phyloP scores from a whole-genome alignment of 2,888 invertebrate genomes.

The Atrina japonica region DNA sequence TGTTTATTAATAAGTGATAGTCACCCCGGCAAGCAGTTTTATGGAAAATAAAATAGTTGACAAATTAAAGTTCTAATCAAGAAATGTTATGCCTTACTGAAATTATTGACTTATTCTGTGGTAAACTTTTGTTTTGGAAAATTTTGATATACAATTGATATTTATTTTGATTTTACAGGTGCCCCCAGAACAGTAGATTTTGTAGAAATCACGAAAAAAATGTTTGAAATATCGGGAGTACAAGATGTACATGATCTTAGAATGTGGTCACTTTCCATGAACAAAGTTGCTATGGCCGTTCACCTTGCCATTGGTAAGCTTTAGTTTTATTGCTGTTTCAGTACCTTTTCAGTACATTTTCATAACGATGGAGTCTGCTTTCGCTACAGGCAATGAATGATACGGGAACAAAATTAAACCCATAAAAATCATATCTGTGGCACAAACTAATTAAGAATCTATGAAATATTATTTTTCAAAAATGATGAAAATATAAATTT shows the following conservation, averaged over 20 bases:
- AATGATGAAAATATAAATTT: too few relatives aligned
- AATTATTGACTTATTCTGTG: background rate
- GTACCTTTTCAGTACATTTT: background rate
- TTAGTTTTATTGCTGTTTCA: conserved; percentile 53
- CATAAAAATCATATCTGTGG: too few relatives aligned
- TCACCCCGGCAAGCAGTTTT: background rate
- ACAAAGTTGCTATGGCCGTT: conserved; percentile 96
- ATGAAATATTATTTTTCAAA: too few relatives aligned
- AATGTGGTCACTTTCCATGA: conserved; percentile 98
- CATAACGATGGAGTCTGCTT: too few relatives aligned
- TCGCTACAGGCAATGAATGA: too few relatives aligned
- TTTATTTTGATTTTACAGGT: conserved; percentile 80
- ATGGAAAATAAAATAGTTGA: too few relatives aligned
- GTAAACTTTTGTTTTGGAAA: too few relatives aligned
- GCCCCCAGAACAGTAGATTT: conserved; percentile 84
- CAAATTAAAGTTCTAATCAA: too few relatives aligned
- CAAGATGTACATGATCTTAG: conserved; percentile 96
- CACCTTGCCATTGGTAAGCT: conserved; percentile 97
- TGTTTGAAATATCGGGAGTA: conserved; percentile 93
- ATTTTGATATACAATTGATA: too few relatives aligned
- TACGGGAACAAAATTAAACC: too few relatives aligned
- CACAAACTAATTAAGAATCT: too few relatives aligned
- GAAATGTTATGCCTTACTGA: too few relatives aligned
- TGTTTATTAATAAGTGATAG: background rate
- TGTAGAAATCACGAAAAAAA: conserved; percentile 90